Conservation (phyloP, 2,888 invertebrate genomes). For the Lagria hirta region DNA sequence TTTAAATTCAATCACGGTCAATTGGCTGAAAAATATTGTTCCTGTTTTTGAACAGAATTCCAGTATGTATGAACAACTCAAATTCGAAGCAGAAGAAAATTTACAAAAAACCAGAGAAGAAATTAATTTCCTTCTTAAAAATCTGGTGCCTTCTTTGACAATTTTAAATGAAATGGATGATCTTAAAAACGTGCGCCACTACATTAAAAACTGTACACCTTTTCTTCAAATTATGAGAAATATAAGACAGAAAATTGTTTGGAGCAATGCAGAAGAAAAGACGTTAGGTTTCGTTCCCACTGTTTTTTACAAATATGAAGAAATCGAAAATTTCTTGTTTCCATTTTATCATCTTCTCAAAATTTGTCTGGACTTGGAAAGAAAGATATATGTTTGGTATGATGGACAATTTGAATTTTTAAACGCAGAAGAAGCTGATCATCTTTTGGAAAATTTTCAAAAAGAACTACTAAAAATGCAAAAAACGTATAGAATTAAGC, state of each 20-base stretch:
- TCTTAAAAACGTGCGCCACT: constrained; percentile 73
- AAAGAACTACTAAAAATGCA: constrained; percentile 79
- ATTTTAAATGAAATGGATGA: constrained; percentile 86
- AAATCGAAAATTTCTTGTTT: constrained; percentile 70
- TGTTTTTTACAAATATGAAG: constrained; percentile 75
- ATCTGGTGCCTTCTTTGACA: constrained; percentile 72
- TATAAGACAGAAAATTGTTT: constrained; percentile 73
- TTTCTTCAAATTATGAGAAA: constrained; percentile 74
- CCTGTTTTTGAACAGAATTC: constrained; percentile 81
- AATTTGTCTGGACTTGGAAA: constrained; percentile 71
- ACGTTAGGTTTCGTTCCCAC: constrained; percentile 81
- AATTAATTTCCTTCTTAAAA: constrained; percentile 70
- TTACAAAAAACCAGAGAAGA: constrained; percentile 68
- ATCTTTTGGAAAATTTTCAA: constrained; percentile 75
- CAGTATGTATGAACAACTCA: constrained; percentile 75
- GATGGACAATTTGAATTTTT: constrained; percentile 90
- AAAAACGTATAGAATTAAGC: constrained; percentile 74
- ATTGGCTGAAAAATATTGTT: constrained; percentile 80
- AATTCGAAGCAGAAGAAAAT: constrained; percentile 82
- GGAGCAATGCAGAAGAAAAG: constrained; percentile 89
- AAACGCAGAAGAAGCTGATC: constrained; percentile 75
- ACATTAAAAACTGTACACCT: constrained; percentile 74
- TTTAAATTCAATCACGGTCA: constrained; percentile 78
- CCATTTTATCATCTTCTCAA: constrained; percentile 74
- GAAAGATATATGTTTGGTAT: constrained; percentile 84